phyloP scores from a whole-genome alignment of 2,888 invertebrate genomes.

The Eremobia ochroleuca region DNA sequence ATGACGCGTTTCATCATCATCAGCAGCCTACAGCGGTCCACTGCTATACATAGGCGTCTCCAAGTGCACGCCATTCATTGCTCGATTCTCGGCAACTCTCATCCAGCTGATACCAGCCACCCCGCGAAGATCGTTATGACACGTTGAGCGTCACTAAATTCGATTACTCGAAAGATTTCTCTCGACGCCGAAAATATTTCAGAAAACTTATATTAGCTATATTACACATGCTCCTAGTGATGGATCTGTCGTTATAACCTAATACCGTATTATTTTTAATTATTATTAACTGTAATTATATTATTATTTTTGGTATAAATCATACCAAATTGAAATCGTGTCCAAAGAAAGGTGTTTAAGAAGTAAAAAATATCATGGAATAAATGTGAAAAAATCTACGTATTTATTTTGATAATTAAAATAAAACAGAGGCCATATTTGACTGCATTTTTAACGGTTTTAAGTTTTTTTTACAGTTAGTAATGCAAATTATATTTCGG shows the following conservation, averaged over 20 bases:
- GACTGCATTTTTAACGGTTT: slow-evolving; percentile 78
- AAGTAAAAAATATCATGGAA: slow-evolving; percentile 74
- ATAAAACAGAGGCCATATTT: slow-evolving; percentile 79
- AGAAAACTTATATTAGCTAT: slow-evolving; percentile 66
- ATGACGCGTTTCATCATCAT: neutral
- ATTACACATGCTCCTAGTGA: slow-evolving; percentile 66
- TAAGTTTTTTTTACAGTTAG: slow-evolving; percentile 78
- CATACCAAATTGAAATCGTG: slow-evolving; percentile 84
- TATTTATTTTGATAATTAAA: slow-evolving; percentile 83
- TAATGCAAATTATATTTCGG: slow-evolving; percentile 63
- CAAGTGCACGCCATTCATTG: neutral
- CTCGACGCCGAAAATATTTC: slow-evolving; percentile 49
- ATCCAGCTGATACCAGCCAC: too few relatives aligned
- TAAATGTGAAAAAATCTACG: slow-evolving; percentile 73
- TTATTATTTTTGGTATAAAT: slow-evolving; percentile 75
- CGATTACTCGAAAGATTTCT: neutral
- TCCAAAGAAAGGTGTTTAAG: slow-evolving; percentile 85
- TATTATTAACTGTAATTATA: slow-evolving; percentile 67
- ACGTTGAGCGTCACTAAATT: neutral
- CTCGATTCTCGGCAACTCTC: neutral
- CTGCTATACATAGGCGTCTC: neutral
- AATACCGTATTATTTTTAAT: slow-evolving; percentile 61
- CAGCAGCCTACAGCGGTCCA: neutral
- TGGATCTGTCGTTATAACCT: slow-evolving; percentile 73
- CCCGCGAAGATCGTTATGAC: too few relatives aligned